phyloP scores from a whole-genome alignment of 1,140 invertebrate species.

The Battus philenor region DNA sequence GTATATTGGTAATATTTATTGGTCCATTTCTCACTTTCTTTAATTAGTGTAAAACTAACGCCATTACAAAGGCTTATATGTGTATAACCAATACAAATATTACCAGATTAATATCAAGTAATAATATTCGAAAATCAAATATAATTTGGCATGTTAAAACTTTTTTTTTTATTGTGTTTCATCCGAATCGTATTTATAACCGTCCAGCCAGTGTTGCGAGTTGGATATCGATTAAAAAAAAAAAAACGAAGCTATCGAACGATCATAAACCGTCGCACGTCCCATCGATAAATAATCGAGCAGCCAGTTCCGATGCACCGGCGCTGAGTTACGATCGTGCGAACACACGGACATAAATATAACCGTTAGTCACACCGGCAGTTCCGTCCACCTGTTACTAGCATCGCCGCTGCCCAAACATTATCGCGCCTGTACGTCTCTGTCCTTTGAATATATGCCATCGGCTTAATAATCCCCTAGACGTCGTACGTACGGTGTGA shows the following conservation, averaged over 20 bases:
- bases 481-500: not conserved
- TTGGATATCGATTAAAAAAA: too few relatives aligned
- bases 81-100: too few relatives aligned
- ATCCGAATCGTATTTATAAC: not conserved
- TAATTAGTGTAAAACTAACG: too few relatives aligned
- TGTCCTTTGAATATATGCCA: constrained; percentile 2
- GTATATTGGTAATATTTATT: too few relatives aligned
- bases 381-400: constrained; percentile 52
- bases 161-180: too few relatives aligned
- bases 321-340: constrained; percentile 54
- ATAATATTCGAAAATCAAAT: too few relatives aligned
- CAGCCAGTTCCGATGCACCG: constrained; percentile 49
- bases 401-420: constrained; percentile 41
- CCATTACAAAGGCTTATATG: too few relatives aligned
- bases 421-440: constrained; percentile 26
- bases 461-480: not conserved
- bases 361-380: constrained; percentile 51
- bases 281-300: constrained; percentile 41
- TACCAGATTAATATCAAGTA: too few relatives aligned
- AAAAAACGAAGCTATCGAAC: constrained; percentile 5
- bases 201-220: not conserved
- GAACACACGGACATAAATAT: constrained; percentile 58
- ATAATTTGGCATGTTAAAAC: too few relatives aligned
- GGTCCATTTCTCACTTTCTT: too few relatives aligned
- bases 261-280: constrained; percentile 25